phyloP scores from a whole-genome alignment of 2,888 invertebrate species.

The Xanthia icteritia region DNA sequence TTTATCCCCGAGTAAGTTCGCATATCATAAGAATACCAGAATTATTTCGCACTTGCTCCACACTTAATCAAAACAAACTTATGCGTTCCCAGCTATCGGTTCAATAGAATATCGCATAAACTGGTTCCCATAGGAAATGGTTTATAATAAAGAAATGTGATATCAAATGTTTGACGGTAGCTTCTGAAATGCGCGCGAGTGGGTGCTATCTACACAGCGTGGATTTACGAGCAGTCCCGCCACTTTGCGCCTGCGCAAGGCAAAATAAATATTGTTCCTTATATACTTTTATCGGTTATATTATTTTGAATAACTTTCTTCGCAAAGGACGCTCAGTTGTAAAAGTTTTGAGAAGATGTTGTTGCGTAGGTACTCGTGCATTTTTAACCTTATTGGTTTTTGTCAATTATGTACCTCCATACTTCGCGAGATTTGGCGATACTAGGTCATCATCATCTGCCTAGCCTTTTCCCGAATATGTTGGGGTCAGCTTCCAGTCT shows the following conservation, averaged over 20 bases:
- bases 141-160: conserved; percentile 77
- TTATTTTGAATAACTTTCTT: conserved; percentile 56
- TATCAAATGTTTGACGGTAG: conserved; percentile 82
- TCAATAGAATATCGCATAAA: conserved; percentile 64
- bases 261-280: conserved; percentile 59
- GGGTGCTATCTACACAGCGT: conserved; percentile 77
- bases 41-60: conserved; percentile 40
- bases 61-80: conserved; percentile 61
- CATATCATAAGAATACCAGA: conserved; percentile 22
- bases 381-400: not conserved
- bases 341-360: conserved; percentile 45
- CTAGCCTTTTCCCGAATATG: no score
- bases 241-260: conserved; percentile 72
- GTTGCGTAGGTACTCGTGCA: not conserved
- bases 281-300: conserved; percentile 62
- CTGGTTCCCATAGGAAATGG: conserved; percentile 66
- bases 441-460: not conserved
- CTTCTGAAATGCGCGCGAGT: conserved; percentile 86
- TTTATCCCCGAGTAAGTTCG: conserved; percentile 9
- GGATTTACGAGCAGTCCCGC: conserved; percentile 78
- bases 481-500: no score
- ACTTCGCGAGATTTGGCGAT: not conserved
- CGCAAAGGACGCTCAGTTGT: conserved; percentile 43
- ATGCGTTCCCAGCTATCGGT: conserved; percentile 54
- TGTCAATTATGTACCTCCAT: not conserved